Evolutionary conservation across 2,113 vertebrate species (phyloP).

Genomic region (Otus sunia): DNA sequence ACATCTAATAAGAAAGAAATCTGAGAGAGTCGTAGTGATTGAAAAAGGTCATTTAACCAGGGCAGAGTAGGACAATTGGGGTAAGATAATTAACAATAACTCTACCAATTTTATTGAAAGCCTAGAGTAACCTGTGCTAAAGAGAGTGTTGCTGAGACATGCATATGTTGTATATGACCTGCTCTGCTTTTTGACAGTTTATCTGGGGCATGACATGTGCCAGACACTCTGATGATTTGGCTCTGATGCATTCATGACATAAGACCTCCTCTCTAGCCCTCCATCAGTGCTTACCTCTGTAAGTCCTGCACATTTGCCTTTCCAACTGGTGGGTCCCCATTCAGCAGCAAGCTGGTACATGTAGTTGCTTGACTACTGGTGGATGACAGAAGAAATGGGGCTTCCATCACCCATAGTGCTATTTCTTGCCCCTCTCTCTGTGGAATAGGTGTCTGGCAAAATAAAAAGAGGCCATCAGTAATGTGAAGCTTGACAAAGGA

Average conservation of each 20-base stretch:
- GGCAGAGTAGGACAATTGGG: background rate
- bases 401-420: background rate
- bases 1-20: background rate
- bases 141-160: background rate
- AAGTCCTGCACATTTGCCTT: background rate
- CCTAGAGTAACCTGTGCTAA: background rate
- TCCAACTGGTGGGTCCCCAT: background rate
- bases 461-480: background rate
- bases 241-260: background rate
- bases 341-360: background rate
- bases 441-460: background rate
- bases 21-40: background rate
- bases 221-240: background rate
- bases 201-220: background rate
- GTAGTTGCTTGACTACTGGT: background rate
- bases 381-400: background rate
- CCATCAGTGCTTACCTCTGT: background rate
- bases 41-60: background rate
- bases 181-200: background rate
- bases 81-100: background rate
- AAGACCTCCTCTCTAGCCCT: background rate
- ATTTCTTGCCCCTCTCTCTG: background rate
- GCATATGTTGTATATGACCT: background rate
- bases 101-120: background rate
- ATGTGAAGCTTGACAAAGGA: background rate